Base-by-base conservation (phyloP, 2,888 invertebrate species). In the Gastrophysa polygoni region DNA sequence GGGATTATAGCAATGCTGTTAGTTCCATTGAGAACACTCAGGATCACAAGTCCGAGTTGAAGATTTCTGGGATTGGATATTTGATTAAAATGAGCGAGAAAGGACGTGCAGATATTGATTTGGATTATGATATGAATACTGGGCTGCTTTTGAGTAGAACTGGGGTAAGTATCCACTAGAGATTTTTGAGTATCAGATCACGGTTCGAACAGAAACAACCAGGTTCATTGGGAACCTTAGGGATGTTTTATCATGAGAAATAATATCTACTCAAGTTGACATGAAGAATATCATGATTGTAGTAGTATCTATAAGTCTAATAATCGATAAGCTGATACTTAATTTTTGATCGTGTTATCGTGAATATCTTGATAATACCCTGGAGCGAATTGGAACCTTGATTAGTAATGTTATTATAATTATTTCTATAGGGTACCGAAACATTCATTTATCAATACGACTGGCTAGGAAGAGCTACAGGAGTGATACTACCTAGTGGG, bases 11-110 rank as follows among this genome's bases (percentile, higher is more conserved):
- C 78, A 93, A 93, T 75, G 91, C 93, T 61, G 97, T 93, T 46
- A 96, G 93, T 78, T 95, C 96, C 2, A 96, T 95, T 74, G 96
- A 96, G 82, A 95, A 95, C 77, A 94, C 94, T 8, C 95, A 95
- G 82, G 95, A 95, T 77, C 94, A 95, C 79, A 96, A 96, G 81
- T 91, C 93, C 7, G 93, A 94, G 77, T 84, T 98, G 61, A 92
- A 92, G 80, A 95, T 97, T 81, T 95, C 95, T 67, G 96, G 95
- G 63, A 92, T 95, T 73, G 95, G 96, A 44, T 92, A 94, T 75
- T 86, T 98, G 72, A 92, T 95, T 44, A 93, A 91, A 80, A 86
- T 96, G 72, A 88, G 91, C 17, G 93, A 95, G 77, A 93, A 95
- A 75, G 95, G 96, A 61, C 89, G 93, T 71, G 89, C 93, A 21